Evolutionary conservation across 1,140 invertebrate genomes (phyloP), one percentile per base, ranked within the genome.

Genomic region (Aphis craccivora): DNA sequence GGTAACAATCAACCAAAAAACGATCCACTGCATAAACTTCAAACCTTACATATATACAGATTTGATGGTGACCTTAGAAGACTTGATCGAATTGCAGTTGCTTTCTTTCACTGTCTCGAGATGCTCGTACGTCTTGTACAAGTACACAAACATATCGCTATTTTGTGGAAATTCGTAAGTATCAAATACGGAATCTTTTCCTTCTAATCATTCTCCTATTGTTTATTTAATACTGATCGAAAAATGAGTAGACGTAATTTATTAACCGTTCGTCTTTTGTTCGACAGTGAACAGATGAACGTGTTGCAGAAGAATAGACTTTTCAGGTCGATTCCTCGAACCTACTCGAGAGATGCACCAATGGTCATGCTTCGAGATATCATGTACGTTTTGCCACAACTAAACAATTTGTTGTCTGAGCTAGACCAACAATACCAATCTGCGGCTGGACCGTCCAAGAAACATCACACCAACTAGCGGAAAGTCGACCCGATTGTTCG

Each of bases 1-100:
- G 95, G 97, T 97, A 40, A 96, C 97, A 89, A 97, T 98, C 55
- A 93, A 90, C 40, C 97, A 97, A 94, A 97, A 97, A 95, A 96
- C 97, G 96, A 96, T 98, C 94, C 97, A 97, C 67, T 98, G 97
- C 95, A 98, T 98, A 94, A 98, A 98, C 95, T 97, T 97, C 95
- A 98, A 98, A 95, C 97, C 97, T 18, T 97, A 97, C 95, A 96
- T 97, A 90, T 97, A 97, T 94, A 96, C 96, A 35, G 97, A 98
- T 95, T 96, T 98, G 94, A 96, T 98, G 94, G 98, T 98, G 96
- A 97, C 98, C 1, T 95, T 98, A 90, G 96, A 97, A 11, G 98
- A 98, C 95, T 6, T 93, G 9, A 51, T 93, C 4, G 23, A 86
- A 25, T 53, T 43, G 40, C 0, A 86, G 25, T 86, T 93, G 14